Evolutionary conservation across 2,888 invertebrate species (phyloP).

Genomic region (Nephrotoma guestfalica): DNA sequence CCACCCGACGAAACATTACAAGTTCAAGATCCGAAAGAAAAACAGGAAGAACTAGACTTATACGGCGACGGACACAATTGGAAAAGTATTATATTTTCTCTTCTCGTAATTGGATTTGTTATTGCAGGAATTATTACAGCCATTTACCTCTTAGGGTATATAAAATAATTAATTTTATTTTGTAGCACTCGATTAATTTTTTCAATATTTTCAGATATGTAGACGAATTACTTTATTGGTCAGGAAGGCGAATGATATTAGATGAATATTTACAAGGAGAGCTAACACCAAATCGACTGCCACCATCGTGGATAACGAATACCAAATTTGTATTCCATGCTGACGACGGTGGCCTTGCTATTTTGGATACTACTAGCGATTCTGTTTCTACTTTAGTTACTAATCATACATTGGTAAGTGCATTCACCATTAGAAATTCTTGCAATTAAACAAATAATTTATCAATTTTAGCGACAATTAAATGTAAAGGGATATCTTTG

Average conservation of each 20-base stretch:
- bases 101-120: slow-evolving; percentile 74
- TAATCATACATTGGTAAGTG: slow-evolving; percentile 69
- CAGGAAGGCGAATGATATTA: slow-evolving; percentile 69
- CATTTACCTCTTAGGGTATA: slow-evolving; percentile 70
- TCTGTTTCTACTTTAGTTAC: slow-evolving; percentile 66
- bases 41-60: slow-evolving; percentile 69
- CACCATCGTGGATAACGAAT: slow-evolving; percentile 68
- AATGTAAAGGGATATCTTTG: slow-evolving; percentile 79
- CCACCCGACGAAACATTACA: slow-evolving; percentile 86
- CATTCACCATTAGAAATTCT: neutral
- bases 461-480: slow-evolving; percentile 55
- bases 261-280: slow-evolving; percentile 74
- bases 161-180: neutral
- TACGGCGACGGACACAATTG: slow-evolving; percentile 75
- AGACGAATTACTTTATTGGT: slow-evolving; percentile 80
- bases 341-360: slow-evolving; percentile 70
- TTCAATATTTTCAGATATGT: slow-evolving; percentile 46
- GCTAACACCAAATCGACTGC: slow-evolving; percentile 53
- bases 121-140: slow-evolving; percentile 79
- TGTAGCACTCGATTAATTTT: slow-evolving; percentile 10
- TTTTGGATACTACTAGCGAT: slow-evolving; percentile 66
- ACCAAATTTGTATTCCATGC: slow-evolving; percentile 75
- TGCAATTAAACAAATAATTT: neutral
- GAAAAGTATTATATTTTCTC: slow-evolving; percentile 74
- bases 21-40: slow-evolving; percentile 77